Base-by-base conservation (phyloP, 92 coral and sea anemone genomes). In the Blastomussa wellsi region DNA sequence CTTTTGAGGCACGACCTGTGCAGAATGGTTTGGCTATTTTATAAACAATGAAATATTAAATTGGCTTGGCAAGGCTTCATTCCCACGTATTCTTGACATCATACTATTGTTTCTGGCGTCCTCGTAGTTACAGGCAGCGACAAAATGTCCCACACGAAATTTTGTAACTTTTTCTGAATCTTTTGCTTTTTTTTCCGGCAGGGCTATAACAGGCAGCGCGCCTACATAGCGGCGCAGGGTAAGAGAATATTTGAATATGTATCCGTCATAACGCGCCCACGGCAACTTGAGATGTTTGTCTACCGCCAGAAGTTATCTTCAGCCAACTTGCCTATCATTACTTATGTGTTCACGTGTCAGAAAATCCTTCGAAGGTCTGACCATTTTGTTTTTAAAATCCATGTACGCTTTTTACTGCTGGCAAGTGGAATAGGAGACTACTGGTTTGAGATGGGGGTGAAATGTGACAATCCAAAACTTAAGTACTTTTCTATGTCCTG, bases 141-240 rank as follows among this genome's bases (percentile, higher is more conserved):
- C 17, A 10, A 9, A 62, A 26, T 26, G 26, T 28, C 5, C 33
- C 68, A 26, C 68, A 31, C 66, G 66, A 60, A 62, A 35, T 29
- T 26, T 24, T 28, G 9, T 14, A 16, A 29, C 32, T 37, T 36
- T 17, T 35, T 68, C 29, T 59, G 66, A 20, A 20, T 59, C 0
- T 10, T 5, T 24, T 62, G 29, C 8, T 2, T 39, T 37, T 52
- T 57, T 55, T 75, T 7, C 38, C 36, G 65, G 11, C 72, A 95
- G 98, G 98, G 98, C 4, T 95, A 92, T 89, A 93, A 80, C 78
- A 86, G 94, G 20, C 92, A 93, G 42, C 89, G 94, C 28, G 97
- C 94, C 22, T 93, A 88, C 72, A 89, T 93, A 5, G 97, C 97
- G 2, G 84, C 88, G 28, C 97, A 93, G 84, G 97, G 97, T 93